Base-by-base conservation (phyloP, 2,797 vertebrate genomes). In the Platyrinchus mystaceus region DNA sequence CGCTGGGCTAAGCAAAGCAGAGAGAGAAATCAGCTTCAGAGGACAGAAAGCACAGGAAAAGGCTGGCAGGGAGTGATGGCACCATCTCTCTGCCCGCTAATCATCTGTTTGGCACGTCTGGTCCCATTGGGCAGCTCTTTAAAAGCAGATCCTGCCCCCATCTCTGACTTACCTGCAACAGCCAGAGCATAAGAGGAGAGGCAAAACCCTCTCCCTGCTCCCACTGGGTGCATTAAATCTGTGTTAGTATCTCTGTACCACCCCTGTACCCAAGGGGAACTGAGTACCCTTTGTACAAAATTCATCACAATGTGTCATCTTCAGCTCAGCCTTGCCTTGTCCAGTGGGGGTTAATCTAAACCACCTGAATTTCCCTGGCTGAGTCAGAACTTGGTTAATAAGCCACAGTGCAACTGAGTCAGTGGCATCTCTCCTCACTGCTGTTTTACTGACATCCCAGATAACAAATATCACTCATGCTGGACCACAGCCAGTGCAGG, bases 301-400 rank as follows among this genome's bases (percentile, higher is more conserved):
- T 19, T 69, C 74, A 27, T 50, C 67, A 14, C 60, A 34, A 7
- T 7, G 1, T 67, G 13, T 46, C 58, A 20, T 23, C 68, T 39
- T 60, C 78, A 52, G 64, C 75, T 87, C 82, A 52, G 68, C 79
- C 41, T 62, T 41, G 23, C 39, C 64, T 79, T 59, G 82, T 44
- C 84, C 93, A 49, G 21, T 5, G 27, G 52, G 74, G 63, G 37
- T 84, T 82, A 64, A 82, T 26, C 32, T 26, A 23, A 75, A 75
- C 14, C 22, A 15, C 15, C 18, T 3, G 9, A 63, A 56, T 74
- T 56, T 90, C 5, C 1, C 78, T 60, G 60, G 34, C 81, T 92
- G 92, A 95, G 52, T 93, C 93, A 94, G 74, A 93, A 23, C 55
- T 56, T 44, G 27, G 67, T 88, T 84, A 86, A 73, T 82, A 74